Evolutionary conservation across 2,888 invertebrate species (phyloP).

Genomic region (Didymodactylos carnosus): DNA sequence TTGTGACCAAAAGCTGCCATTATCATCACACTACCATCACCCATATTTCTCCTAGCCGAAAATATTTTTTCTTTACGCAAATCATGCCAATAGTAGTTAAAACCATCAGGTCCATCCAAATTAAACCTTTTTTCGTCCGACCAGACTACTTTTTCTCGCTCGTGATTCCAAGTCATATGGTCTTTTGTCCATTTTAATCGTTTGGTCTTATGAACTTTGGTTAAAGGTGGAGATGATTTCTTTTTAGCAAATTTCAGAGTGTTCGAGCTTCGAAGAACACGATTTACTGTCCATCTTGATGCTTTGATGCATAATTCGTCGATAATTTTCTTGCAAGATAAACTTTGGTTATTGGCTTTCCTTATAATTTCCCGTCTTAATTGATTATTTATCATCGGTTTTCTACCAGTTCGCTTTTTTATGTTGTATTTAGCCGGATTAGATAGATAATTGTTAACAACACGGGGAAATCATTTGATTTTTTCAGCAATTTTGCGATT

Average conservation of each 20-base stretch:
- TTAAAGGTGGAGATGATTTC: neutral
- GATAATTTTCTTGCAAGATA: neutral
- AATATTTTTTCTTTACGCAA: conserved; percentile 16
- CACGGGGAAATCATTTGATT: neutral
- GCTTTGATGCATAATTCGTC: neutral
- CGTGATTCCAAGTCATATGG: neutral
- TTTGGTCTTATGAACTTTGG: neutral
- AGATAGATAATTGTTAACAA: neutral
- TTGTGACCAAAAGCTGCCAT: conserved; percentile 16
- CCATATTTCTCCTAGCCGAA: conserved; percentile 16
- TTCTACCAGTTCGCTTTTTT: neutral
- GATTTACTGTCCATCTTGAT: neutral
- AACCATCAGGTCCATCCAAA: conserved; percentile 20
- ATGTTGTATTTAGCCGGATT: neutral
- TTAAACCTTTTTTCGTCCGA: conserved; percentile 20
- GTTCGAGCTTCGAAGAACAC: neutral
- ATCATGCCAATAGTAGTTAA: conserved; percentile 17
- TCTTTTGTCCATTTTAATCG: neutral
- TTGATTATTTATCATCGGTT: neutral
- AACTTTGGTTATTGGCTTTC: neutral
- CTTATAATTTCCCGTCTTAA: neutral
- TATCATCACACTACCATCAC: conserved; percentile 19
- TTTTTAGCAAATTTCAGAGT: neutral
- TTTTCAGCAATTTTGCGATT: neutral
- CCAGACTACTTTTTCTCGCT: conserved; percentile 16